Percentiles rank a stretch among this genome's conserved stretches.
Conservation (phyloP, 2,888 invertebrate species). For the Meliscaeva auricollis region DNA sequence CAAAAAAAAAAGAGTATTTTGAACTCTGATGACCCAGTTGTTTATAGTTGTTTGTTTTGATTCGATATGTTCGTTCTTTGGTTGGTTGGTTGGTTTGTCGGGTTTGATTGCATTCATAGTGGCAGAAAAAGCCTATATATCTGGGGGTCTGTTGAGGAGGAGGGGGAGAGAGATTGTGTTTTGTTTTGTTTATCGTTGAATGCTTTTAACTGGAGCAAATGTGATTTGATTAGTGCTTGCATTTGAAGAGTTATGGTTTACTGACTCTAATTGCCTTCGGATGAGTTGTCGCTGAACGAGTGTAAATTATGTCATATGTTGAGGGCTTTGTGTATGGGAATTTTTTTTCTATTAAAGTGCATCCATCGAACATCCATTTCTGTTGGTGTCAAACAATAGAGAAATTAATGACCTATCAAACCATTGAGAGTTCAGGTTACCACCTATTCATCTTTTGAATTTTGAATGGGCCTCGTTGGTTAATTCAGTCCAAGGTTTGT, state of each 20-base stretch:
- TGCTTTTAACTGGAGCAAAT: constrained; percentile 63
- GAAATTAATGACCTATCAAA: neutral
- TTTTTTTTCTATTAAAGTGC: constrained; percentile 9
- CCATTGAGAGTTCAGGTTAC: constrained; percentile 3
- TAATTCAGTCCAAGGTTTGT: constrained; percentile 31
- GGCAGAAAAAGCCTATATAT: neutral
- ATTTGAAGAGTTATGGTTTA: constrained; percentile 50
- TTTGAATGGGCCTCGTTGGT: neutral
- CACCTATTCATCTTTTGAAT: constrained; percentile 12
- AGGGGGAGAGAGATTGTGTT: constrained; percentile 28
- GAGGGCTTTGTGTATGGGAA: constrained; percentile 6
- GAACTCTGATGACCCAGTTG: constrained; percentile 54
- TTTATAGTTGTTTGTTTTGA: constrained; percentile 53
- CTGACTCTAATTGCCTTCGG: constrained; percentile 60
- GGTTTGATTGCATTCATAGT: neutral
- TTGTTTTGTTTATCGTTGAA: constrained; percentile 56
- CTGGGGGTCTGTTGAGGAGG: neutral
- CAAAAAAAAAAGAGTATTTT: constrained; percentile 5
- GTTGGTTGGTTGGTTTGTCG: neutral
- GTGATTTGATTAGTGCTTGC: constrained; percentile 55
- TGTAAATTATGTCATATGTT: constrained; percentile 36
- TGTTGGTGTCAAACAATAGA: constrained; percentile 28
- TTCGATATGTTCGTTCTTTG: constrained; percentile 36
- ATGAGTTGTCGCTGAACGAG: constrained; percentile 31
- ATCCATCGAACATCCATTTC: neutral